A percentile compares a stretch with the other conserved stretches of the same genome.
These are phyloP conservation scores for Thumatha senex DNA, from an alignment of 2,888 invertebrate genomes.

Conservation along the genomic window DNA sequence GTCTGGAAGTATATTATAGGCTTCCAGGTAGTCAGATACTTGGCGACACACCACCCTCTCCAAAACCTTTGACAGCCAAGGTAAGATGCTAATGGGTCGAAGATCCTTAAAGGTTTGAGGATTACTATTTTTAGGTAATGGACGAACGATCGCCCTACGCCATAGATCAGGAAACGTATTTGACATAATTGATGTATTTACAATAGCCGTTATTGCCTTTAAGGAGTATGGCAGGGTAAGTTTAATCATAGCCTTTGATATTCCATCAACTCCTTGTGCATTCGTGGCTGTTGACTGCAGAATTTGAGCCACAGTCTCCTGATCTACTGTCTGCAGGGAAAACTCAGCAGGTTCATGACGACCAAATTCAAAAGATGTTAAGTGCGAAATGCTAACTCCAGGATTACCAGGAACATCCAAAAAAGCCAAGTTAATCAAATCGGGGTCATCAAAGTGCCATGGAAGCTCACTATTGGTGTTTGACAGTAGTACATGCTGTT, in stretches of 20 bases:
- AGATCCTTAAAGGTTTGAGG: too few species aligned
- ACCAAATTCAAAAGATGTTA: neutral
- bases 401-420: neutral
- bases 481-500: neutral
- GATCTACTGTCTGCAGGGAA: neutral
- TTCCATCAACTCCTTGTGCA: neutral
- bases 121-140: neutral
- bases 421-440: neutral
- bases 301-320: neutral
- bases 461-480: neutral
- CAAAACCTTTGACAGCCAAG: too few species aligned
- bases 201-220: neutral
- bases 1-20: neutral
- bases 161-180: neutral
- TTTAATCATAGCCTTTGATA: neutral
- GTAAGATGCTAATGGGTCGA: too few species aligned
- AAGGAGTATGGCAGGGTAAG: neutral
- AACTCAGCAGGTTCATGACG: neutral
- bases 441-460: neutral
- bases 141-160: neutral
- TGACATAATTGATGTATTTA: neutral
- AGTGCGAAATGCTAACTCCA: neutral
- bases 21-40: neutral
- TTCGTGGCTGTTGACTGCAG: neutral
- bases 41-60: too few species aligned